phyloP scores from a whole-genome alignment of 2,888 invertebrate genomes.

The Bedellia somnulentella region DNA sequence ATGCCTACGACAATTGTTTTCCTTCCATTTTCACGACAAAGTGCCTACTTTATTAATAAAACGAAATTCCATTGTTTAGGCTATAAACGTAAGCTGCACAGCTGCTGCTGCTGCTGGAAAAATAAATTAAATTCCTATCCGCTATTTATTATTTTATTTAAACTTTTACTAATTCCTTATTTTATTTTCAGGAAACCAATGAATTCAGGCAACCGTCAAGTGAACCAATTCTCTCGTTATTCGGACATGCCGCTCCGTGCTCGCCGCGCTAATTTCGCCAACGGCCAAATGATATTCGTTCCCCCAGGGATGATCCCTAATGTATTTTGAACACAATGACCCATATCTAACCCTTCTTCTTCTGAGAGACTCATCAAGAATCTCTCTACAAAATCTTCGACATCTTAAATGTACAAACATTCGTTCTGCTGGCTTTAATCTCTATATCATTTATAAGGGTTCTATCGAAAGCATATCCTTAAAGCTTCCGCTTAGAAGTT shows the following conservation, averaged over 20 bases:
- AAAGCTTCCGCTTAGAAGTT: constrained; percentile 31
- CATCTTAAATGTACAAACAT: constrained; percentile 30
- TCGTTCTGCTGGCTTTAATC: constrained; percentile 26
- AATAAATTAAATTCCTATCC: no score
- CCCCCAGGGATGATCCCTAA: constrained; percentile 36
- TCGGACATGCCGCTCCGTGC: constrained; percentile 40
- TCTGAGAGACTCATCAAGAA: constrained; percentile 18
- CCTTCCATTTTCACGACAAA: no score
- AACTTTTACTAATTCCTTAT: constrained; percentile 2
- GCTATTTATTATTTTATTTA: no score
- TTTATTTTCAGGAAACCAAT: constrained; percentile 35
- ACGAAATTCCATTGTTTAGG: no score
- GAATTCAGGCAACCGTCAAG: constrained; percentile 39
- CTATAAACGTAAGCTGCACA: no score
- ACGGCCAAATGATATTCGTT: constrained; percentile 33
- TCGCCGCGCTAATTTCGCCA: constrained; percentile 37
- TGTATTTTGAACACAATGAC: constrained; percentile 37
- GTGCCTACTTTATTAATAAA: no score
- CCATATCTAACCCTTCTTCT: constrained; percentile 11
- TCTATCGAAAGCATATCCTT: constrained; percentile 53
- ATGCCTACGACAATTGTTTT: no score
- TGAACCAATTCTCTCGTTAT: constrained; percentile 51
- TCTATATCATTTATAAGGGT: constrained; percentile 25
- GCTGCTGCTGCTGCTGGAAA: no score
- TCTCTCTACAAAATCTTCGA: constrained; percentile 20